phyloP scores from a whole-genome alignment of 2,888 invertebrate genomes.

The Xylocampa areola region DNA sequence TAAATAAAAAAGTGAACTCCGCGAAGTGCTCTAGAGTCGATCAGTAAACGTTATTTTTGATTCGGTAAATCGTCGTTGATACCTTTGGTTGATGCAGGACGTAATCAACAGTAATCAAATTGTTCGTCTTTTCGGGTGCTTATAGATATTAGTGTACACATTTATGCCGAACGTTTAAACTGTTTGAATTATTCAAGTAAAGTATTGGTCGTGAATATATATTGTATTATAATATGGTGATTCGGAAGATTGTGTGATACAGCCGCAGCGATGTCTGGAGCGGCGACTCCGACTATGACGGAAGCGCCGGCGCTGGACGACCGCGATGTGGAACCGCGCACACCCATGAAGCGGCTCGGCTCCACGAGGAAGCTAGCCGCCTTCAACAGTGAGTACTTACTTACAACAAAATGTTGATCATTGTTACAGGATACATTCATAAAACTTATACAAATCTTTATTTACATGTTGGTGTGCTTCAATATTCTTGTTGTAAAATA shows the following conservation, averaged over 20 bases:
- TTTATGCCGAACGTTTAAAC: not conserved
- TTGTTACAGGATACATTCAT: not conserved
- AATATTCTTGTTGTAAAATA: no score
- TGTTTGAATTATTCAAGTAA: not conserved
- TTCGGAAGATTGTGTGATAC: slow-evolving; percentile 26
- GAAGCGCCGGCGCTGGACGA: slow-evolving; percentile 95
- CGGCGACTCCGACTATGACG: slow-evolving; percentile 95
- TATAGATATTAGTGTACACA: not conserved
- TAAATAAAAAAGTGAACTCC: slow-evolving; percentile 29
- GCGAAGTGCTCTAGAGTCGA: slow-evolving; percentile 17
- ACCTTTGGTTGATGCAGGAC: slow-evolving; percentile 46
- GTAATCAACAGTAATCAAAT: no score
- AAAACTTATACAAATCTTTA: no score
- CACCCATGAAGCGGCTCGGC: slow-evolving; percentile 94
- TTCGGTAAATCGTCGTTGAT: slow-evolving; percentile 44
- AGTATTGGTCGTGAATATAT: not conserved
- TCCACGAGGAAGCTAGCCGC: slow-evolving; percentile 94
- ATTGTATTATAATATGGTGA: slow-evolving; percentile 48
- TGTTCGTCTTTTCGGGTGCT: slow-evolving; percentile 30
- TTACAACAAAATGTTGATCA: not conserved
- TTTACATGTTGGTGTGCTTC: no score
- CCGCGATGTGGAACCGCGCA: slow-evolving; percentile 93
- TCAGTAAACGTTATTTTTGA: slow-evolving; percentile 61
- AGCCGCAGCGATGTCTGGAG: slow-evolving; percentile 70
- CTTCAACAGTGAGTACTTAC: slow-evolving; percentile 92